Base-by-base conservation (phyloP, 1,140 invertebrate genomes). In the Zaprionus capensis region DNA sequence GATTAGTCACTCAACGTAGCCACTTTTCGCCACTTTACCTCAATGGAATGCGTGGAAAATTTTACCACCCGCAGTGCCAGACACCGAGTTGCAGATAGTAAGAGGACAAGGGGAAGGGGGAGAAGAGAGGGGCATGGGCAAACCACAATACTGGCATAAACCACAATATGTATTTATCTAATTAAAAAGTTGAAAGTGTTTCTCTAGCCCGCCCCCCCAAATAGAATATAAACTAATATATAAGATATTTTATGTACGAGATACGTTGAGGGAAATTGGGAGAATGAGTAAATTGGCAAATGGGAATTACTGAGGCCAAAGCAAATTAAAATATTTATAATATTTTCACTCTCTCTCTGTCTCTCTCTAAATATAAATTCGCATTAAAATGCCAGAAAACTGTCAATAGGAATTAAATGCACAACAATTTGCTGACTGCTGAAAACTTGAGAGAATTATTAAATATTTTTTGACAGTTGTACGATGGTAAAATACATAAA, bases 131-230 rank as follows among this genome's bases (percentile, higher is more conserved):
- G 46, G 9, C 0, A 4, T 9, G 20, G 1, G 11, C 9, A 51
- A 46, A 46, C n/a, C 20, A 51, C 12, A 51, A 20, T n/a, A 24
- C 20, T 22, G 20, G 46, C 20, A 24, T 12, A 4, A 1, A 58
- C 31, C 58, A 20, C 51, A 71, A 53, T 24, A 67, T 72, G 53
- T 75, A 75, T 64, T 75, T 75, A 71, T 71, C 53, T 69, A 64
- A 75, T 75, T 75, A 71, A 75, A 70, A 71, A 67, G 55, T 58
- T 64, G 24, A 71, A 70, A 75, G 53, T 58, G 66, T 58, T 24
- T 28, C 26, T 38, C n/a, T n/a, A 38, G 36, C 36, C 41, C 7
- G 24, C 24, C 24, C n/a, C n/a, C n/a, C 12, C 28, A 55, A 75
- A 66, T 56, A 80, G 44, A 31, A 56, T 56, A 80, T 56, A 31